Evolutionary conservation across 2,888 invertebrate species (phyloP), one percentile per base, ranked within the genome.

Genomic region (Venusia cambrica): DNA sequence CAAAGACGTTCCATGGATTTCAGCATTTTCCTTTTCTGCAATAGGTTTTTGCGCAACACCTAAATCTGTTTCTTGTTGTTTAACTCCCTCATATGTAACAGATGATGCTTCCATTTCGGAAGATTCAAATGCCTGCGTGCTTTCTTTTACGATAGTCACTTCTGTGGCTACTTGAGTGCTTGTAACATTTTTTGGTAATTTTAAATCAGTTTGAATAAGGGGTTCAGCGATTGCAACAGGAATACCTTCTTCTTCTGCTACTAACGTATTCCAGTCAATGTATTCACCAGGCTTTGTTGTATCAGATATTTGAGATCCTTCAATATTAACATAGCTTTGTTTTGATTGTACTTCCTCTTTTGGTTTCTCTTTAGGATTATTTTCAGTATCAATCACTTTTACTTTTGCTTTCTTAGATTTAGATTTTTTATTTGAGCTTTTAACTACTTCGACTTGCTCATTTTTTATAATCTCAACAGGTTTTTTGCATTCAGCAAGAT

Each of bases 251-350:
- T 87, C 79, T 57, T 80, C 83, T 42, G 73, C 78, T 46, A 85
- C 68, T 46, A 87, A 59, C 15, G 71, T 63, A 45, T 84, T 85
- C 85, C 85, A 87, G 47, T 87, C 85, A 50, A 84, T 59, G 6
- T 73, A 73, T 37, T 73, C 81, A 39, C 80, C 57, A 11, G 73
- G 68, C 21, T 72, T 61, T 16, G 68, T 24, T 33, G 51, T 59
- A 43, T 58, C 62, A 7, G 37, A 14, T 4, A 37, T 20, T 17
- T 39, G 38, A 2, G 15, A 5, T 25, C 37, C 37, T 13, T 34
- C 38, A 12, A 10, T 38, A 17, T n/a, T n/a, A n/a, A n/a, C n/a
- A n/a, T n/a, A n/a, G n/a, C n/a, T n/a, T 21, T 35, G 25, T 30
- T 31, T 25, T 3, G 15, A 2, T 39, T 57, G 2, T 13, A 20